Base-by-base conservation (phyloP, 2,113 vertebrate species). In the Gymnocephalus cernua region DNA sequence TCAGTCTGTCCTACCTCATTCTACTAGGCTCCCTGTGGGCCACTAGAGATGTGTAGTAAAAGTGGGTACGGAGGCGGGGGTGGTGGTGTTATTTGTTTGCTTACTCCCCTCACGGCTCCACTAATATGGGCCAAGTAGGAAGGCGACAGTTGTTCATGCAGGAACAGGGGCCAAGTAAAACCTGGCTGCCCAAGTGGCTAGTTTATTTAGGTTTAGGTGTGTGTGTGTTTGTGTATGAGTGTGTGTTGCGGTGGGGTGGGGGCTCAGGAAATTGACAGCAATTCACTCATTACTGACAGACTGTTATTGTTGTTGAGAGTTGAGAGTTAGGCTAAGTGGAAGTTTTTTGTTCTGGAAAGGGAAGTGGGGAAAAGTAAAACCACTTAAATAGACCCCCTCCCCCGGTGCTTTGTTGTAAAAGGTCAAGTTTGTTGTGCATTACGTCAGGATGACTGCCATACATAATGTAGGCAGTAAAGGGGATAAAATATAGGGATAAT, bases 121-220 rank as follows among this genome's bases (percentile, higher is more conserved):
- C 79, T 84, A 88, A 94, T 93, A 91, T 47, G 53, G 74, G 79
- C 79, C 80, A 89, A 88, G 76, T 66, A 93, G 92, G 92, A 93
- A 93, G 91, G 92, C 88, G 88, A 88, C 91, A 91, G 91, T 92
- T 83, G 78, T 91, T 94, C 83, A 80, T 81, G 81, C 66, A 89
- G 76, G 74, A 88, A 80, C 25, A 15, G 29, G 61, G 64, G 89
- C 86, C 90, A 92, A 92, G 83, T 77, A 79, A 89, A 91, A 86
- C 88, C 88, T 65, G 50, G 73, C 85, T 74, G 82, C 82, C 74
- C 11, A 70, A 88, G 86, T 89, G 83, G 57, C 68, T 81, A n/a
- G 80, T 77, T 83, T 85, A 53, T 75, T 85, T 76, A 80, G 29
- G 50, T 62, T 19, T 44, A n/a, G 57, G 48, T 56, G 71, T 45